phyloP scores from a whole-genome alignment of 2,888 invertebrate genomes.

The Herminia tarsipennalis region DNA sequence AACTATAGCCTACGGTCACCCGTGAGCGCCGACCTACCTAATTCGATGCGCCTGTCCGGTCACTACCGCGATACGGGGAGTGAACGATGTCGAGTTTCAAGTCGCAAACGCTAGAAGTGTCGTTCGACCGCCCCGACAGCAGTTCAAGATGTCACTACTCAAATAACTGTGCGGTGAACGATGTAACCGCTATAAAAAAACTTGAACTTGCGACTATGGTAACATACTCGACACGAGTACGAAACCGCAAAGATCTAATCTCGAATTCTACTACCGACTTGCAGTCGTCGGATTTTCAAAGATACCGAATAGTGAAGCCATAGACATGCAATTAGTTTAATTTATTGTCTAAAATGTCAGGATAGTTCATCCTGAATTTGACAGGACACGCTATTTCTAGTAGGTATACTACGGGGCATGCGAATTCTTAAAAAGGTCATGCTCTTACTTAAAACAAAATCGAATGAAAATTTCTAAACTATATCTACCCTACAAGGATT shows the following conservation, averaged over 20 bases:
- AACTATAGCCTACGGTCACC: conserved; percentile 45
- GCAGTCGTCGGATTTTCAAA: conserved; percentile 37
- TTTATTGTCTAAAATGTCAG: conserved; percentile 48
- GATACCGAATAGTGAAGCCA: conserved; percentile 62
- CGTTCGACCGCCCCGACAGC: conserved; percentile 20
- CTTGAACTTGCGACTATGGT: conserved; percentile 18
- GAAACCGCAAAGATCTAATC: conserved; percentile 17
- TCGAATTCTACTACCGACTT: conserved; percentile 33
- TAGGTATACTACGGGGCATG: conserved; percentile 75
- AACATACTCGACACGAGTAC: conserved; percentile 24
- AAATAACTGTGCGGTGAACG: conserved; percentile 12
- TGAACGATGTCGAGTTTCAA: conserved; percentile 25
- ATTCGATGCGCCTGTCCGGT: conserved; percentile 35
- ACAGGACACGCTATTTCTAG: conserved; percentile 56
- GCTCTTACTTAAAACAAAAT: conserved; percentile 66
- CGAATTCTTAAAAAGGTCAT: conserved; percentile 69
- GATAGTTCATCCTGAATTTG: conserved; percentile 47
- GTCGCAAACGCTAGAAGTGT: conserved; percentile 17
- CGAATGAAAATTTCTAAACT: conserved; percentile 59
- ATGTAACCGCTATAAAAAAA: conserved; percentile 11
- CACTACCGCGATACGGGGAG: conserved; percentile 27
- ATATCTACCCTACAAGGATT: conserved; percentile 64
- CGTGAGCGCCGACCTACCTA: conserved; percentile 68
- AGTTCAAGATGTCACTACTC: conserved; percentile 11
- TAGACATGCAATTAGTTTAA: conserved; percentile 75